phyloP scores from a whole-genome alignment of 2,888 invertebrate genomes.

The Amphipoea oculea region DNA sequence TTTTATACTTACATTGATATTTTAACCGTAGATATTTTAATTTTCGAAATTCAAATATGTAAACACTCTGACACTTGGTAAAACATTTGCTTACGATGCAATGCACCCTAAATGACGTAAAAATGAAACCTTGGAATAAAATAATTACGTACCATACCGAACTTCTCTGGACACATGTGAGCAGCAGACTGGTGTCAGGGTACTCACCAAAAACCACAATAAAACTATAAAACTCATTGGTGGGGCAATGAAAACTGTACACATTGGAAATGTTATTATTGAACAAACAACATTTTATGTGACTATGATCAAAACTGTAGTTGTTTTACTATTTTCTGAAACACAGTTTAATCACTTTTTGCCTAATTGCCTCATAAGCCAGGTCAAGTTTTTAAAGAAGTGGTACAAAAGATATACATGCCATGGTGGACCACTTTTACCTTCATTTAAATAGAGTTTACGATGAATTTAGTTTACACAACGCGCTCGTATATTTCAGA shows the following conservation, averaged over 20 bases:
- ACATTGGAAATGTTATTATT: slow-evolving; percentile 38
- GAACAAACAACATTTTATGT: slow-evolving; percentile 46
- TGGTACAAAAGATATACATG: not conserved
- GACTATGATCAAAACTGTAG: slow-evolving; percentile 6
- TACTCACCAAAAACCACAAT: slow-evolving; percentile 40
- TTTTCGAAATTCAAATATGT: no score
- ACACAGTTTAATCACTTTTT: slow-evolving; percentile 18
- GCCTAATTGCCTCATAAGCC: not conserved
- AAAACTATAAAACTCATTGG: slow-evolving; percentile 48
- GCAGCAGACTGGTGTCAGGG: slow-evolving; percentile 21
- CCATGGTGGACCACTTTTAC: slow-evolving; percentile 3
- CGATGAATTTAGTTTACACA: slow-evolving; percentile 44
- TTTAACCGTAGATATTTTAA: no score
- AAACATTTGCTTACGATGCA: not conserved
- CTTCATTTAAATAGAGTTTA: slow-evolving; percentile 15
- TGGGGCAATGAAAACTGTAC: slow-evolving; percentile 32
- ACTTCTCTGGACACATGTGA: slow-evolving; percentile 16
- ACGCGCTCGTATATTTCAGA: slow-evolving; percentile 45
- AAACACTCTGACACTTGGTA: not conserved
- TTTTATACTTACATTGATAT: no score
- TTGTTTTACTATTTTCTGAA: slow-evolving; percentile 17
- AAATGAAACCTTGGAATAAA: slow-evolving; percentile 10
- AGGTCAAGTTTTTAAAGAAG: not conserved
- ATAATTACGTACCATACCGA: slow-evolving; percentile 54
- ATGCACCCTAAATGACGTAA: not conserved